Evolutionary conservation across 2,888 invertebrate genomes (phyloP).

Genomic region (Taphrorychus bicolor): DNA sequence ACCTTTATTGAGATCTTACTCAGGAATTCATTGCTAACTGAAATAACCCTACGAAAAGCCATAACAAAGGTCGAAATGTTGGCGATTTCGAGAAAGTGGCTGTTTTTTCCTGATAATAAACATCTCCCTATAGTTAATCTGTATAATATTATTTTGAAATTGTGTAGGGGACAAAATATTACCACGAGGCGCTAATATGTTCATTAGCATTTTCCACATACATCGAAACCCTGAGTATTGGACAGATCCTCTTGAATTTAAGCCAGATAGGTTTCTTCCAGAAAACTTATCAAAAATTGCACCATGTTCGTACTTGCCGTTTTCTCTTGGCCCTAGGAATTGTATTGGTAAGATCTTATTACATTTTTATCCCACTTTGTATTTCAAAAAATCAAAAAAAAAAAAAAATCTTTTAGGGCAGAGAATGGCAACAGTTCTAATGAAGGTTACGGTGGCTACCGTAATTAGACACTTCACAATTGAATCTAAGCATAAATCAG

Average conservation of each 20-base stretch:
- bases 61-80: too few relatives aligned
- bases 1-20: too few relatives aligned
- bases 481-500: slow-evolving; percentile 6
- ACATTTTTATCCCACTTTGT: neutral
- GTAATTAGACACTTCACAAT: slow-evolving; percentile 4
- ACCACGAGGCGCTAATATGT: slow-evolving; percentile 4
- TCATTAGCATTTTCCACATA: neutral
- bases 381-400: neutral
- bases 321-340: slow-evolving; percentile 12
- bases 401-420: slow-evolving; percentile 12
- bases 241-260: slow-evolving; percentile 5
- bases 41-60: too few relatives aligned
- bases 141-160: neutral
- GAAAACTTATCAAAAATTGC: slow-evolving; percentile 6
- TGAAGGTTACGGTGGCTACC: slow-evolving; percentile 12
- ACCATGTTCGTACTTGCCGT: slow-evolving; percentile 3
- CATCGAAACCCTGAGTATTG: slow-evolving; percentile 13
- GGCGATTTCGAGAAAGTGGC: neutral
- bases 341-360: slow-evolving; percentile 1
- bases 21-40: too few relatives aligned
- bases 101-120: neutral
- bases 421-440: neutral
- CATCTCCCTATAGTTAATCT: neutral
- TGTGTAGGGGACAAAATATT: neutral
- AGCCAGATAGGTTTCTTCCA: slow-evolving; percentile 2